Evolutionary conservation across 2,888 invertebrate species (phyloP).

Genomic region (Drosophila stalkeri): DNA sequence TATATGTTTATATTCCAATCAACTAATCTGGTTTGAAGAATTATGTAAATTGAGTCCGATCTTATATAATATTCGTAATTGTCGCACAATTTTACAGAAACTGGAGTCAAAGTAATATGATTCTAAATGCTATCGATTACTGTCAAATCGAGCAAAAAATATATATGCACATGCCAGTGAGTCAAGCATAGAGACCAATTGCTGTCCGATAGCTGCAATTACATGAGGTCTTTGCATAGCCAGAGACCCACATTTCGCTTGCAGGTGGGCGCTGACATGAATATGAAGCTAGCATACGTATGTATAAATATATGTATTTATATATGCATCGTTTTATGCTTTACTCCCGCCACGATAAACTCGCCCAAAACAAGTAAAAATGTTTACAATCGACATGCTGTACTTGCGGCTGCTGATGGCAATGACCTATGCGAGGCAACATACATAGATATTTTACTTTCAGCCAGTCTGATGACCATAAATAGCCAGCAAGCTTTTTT

Average conservation of each 20-base stretch:
- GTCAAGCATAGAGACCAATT: neutral
- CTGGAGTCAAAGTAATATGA: neutral
- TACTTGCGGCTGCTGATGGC: slow-evolving; percentile 31
- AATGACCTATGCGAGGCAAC: slow-evolving; percentile 44
- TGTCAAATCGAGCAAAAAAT: slow-evolving; percentile 2
- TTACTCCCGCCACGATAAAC: neutral
- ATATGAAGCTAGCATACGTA: neutral
- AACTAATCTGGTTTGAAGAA: neutral
- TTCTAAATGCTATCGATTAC: slow-evolving; percentile 4
- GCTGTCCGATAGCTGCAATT: slow-evolving; percentile 23
- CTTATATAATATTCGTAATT: slow-evolving; percentile 3
- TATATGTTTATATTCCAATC: neutral
- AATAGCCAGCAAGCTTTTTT: slow-evolving; percentile 60
- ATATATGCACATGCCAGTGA: neutral
- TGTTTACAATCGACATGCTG: slow-evolving; percentile 29
- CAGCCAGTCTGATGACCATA: slow-evolving; percentile 45
- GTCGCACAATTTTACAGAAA: slow-evolving; percentile 3
- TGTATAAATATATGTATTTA: neutral
- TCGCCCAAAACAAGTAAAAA: slow-evolving; percentile 5
- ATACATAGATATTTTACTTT: slow-evolving; percentile 22
- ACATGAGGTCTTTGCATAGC: slow-evolving; percentile 27
- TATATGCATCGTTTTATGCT: neutral
- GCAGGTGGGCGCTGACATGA: slow-evolving; percentile 30
- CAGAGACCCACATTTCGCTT: slow-evolving; percentile 13
- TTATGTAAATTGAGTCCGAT: neutral